A percentile compares a stretch with the other conserved stretches of the same genome.
These are phyloP conservation scores for Geococcyx californianus DNA, from an alignment of 2,113 vertebrate species.

Conservation along the genomic window DNA sequence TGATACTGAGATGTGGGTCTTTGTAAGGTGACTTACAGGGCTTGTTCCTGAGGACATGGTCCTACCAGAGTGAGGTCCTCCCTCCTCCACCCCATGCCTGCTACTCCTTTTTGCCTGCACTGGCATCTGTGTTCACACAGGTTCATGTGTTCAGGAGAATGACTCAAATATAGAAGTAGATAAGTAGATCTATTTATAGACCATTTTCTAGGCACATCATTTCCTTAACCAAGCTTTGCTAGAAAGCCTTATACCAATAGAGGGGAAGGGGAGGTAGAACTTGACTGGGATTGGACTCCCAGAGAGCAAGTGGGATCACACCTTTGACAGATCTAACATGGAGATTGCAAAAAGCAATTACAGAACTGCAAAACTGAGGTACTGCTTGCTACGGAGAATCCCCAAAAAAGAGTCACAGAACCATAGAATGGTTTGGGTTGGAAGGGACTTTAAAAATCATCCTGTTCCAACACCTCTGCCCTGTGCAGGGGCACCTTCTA, in stretches of 20 bases:
- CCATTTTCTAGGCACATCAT: not conserved
- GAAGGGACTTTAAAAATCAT: no score
- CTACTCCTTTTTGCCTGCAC: not conserved
- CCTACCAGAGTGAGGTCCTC: not conserved
- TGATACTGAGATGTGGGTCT: not conserved
- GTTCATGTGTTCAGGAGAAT: not conserved
- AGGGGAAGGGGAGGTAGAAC: not conserved
- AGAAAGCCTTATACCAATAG: not conserved
- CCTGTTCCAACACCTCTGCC: no score
- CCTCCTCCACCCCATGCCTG: not conserved
- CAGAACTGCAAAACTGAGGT: not conserved
- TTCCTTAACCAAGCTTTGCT: not conserved
- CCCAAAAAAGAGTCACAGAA: no score
- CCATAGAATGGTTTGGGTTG: no score
- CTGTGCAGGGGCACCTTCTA: no score
- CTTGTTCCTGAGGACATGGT: not conserved
- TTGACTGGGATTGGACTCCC: not conserved
- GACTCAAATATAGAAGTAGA: not conserved
- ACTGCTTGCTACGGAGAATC: not conserved
- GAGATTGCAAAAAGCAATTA: not conserved
- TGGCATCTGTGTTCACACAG: not conserved
- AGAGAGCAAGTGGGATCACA: not conserved
- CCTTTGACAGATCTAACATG: not conserved
- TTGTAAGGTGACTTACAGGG: not conserved
- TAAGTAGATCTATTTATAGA: not conserved